These are phyloP conservation scores for Drosophila nr. medialis DNA, from an alignment of 2,888 invertebrate genomes.

Conservation along the genomic window DNA sequence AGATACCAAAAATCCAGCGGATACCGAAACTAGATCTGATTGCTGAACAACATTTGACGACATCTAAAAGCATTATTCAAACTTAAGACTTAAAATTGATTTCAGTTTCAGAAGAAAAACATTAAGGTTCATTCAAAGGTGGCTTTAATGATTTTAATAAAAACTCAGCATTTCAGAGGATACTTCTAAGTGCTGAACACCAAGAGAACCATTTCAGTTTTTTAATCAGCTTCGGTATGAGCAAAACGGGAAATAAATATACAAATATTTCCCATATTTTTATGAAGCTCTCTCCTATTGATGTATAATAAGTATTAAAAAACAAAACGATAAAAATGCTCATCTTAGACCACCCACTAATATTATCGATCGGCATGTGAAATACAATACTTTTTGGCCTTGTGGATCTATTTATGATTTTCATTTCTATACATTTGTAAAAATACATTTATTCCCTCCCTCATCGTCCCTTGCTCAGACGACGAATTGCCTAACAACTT, in stretches of 20 bases:
- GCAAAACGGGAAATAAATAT: neutral
- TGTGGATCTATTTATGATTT: neutral
- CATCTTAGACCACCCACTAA: neutral
- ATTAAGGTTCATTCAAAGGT: no score
- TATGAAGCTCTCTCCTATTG: no score
- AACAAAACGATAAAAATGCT: neutral
- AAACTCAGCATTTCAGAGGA: neutral
- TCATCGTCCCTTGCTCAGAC: neutral
- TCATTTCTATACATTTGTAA: neutral
- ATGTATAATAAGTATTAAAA: neutral
- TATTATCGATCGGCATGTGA: neutral
- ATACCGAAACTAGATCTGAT: neutral
- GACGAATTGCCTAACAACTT: neutral
- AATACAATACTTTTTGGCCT: neutral
- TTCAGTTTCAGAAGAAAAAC: no score
- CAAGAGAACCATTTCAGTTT: neutral
- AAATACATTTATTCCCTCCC: neutral
- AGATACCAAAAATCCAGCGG: neutral
- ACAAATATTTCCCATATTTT: neutral
- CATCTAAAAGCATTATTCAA: neutral
- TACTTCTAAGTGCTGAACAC: neutral
- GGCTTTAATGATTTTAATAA: no score
- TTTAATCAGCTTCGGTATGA: neutral
- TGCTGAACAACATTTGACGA: neutral
- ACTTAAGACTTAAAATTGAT: no score